phyloP scores from a whole-genome alignment of 2,888 invertebrate species.

The Caenorhabditis afra region DNA sequence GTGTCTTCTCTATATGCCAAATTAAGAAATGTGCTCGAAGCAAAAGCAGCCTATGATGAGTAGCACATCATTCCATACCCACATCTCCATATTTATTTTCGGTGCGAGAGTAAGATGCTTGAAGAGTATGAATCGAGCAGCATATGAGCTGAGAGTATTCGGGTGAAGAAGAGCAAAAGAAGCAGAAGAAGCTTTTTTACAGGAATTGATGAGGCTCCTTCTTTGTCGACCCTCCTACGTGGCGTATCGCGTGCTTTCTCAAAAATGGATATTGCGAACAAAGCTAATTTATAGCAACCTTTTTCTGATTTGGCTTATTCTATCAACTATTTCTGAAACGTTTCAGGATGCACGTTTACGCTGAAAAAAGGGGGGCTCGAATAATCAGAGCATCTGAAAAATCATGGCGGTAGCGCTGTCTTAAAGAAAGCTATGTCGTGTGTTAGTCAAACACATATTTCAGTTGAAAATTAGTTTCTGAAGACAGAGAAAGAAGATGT shows the following conservation, averaged over 20 bases:
- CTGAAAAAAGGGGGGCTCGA: not conserved
- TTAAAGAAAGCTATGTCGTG: too few relatives aligned
- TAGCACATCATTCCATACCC: slow-evolving; percentile 25
- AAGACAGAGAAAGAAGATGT: not conserved
- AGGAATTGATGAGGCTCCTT: slow-evolving; percentile 41
- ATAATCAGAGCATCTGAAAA: not conserved
- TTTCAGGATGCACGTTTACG: slow-evolving; percentile 19
- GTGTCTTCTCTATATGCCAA: not conserved
- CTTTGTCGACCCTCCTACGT: not conserved
- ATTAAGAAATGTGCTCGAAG: slow-evolving; percentile 38
- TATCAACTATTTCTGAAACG: slow-evolving; percentile 1
- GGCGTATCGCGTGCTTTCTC: not conserved
- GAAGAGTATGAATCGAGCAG: slow-evolving; percentile 31
- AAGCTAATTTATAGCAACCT: slow-evolving; percentile 44
- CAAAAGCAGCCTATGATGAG: slow-evolving; percentile 36
- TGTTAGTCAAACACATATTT: too few relatives aligned
- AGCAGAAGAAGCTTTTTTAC: slow-evolving; percentile 37
- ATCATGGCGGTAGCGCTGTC: too few relatives aligned
- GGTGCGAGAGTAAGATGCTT: slow-evolving; percentile 51
- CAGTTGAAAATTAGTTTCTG: not conserved
- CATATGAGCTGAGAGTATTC: slow-evolving; percentile 28
- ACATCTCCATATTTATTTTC: slow-evolving; percentile 50
- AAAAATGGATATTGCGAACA: slow-evolving; percentile 8
- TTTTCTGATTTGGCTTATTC: slow-evolving; percentile 52
- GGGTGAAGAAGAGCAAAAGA: slow-evolving; percentile 9